Percentiles rank a stretch among this genome's conserved stretches.
Evolutionary conservation across 2,113 vertebrate species (phyloP).

Genomic region (Oryctolagus cuniculus): mOryCun1.1 NC_091437.1:38605501-38606000

Average conservation of each 20-base stretch:
- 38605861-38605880: no score
- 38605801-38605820: no score
- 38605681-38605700: not conserved
- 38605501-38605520: not conserved
- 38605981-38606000: no score
- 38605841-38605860: no score
- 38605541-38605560: not conserved
- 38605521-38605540: not conserved
- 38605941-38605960: no score
- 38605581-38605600: constrained; percentile 5
- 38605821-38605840: no score
- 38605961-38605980: no score
- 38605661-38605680: not conserved
- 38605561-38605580: not conserved
- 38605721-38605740: not conserved
- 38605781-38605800: no score
- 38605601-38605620: not conserved
- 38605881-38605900: no score
- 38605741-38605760: not conserved
- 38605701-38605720: not conserved
- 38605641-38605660: not conserved
- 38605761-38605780: no score
- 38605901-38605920: no score
- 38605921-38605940: no score
- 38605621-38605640: not conserved